A percentile compares a stretch with the other conserved stretches of the same genome.
These are phyloP conservation scores for Porites evermanni DNA, from an alignment of 92 coral and sea anemone genomes.

Conservation along the genomic window DNA sequence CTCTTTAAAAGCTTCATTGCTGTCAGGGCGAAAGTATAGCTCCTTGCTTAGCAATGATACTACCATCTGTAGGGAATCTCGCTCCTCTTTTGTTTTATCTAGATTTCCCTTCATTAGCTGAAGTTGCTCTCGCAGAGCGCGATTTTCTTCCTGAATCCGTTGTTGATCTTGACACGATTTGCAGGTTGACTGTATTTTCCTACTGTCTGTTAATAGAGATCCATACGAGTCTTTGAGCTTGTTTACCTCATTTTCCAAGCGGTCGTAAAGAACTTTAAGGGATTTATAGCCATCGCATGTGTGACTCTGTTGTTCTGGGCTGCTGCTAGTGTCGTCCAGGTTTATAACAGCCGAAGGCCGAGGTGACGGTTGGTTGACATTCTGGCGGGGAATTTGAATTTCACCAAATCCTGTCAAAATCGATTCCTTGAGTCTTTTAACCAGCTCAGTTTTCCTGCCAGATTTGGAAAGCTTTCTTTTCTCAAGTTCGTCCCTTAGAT, in stretches of 20 bases:
- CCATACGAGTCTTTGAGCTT: constrained; percentile 33
- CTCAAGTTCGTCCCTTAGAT: constrained; percentile 39
- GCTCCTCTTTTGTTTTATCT: too few relatives aligned
- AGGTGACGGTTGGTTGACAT: constrained; percentile 35
- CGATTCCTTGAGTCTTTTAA: constrained; percentile 33
- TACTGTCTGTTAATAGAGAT: constrained; percentile 26
- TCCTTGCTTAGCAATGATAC: too few relatives aligned
- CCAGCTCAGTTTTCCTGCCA: constrained; percentile 37
- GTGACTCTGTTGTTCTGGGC: constrained; percentile 34
- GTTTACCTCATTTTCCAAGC: constrained; percentile 36
- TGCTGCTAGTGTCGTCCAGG: constrained; percentile 32
- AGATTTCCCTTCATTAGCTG: too few relatives aligned
- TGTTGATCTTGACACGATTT: constrained; percentile 38
- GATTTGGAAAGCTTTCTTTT: constrained; percentile 36
- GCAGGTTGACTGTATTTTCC: constrained; percentile 21
- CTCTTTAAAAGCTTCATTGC: too few relatives aligned
- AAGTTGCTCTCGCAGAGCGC: not conserved
- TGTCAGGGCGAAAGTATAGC: too few relatives aligned
- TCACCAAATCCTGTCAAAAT: constrained; percentile 40
- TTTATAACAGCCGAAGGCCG: constrained; percentile 31
- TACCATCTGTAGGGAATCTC: too few relatives aligned
- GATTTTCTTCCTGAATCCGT: constrained; percentile 37
- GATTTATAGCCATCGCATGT: constrained; percentile 35
- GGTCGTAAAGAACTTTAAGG: constrained; percentile 32
- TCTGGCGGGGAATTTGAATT: constrained; percentile 35